These are phyloP conservation scores for Columba janthina DNA, from an alignment of 2,113 vertebrate species.

Conservation along the genomic window DNA sequence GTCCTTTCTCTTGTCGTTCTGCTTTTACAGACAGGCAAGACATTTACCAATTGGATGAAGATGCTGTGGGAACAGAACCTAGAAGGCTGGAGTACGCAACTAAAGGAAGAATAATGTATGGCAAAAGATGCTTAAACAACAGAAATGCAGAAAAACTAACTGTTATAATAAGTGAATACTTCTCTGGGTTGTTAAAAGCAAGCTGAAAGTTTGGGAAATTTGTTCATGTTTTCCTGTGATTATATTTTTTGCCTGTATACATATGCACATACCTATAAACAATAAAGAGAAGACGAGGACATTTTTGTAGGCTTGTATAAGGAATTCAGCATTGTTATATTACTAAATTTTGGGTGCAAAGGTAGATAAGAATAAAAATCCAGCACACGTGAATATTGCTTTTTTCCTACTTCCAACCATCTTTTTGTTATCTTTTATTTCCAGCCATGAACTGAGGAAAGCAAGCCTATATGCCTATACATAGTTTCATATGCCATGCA, in stretches of 20 bases:
- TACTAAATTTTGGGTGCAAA: constrained; percentile 3
- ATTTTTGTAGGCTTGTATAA: neutral
- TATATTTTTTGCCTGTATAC: neutral
- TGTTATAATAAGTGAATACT: neutral
- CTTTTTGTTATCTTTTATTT: constrained; percentile 29
- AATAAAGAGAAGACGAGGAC: neutral
- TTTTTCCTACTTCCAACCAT: neutral
- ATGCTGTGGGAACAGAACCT: neutral
- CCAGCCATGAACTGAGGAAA: constrained; percentile 5
- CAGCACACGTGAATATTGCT: neutral
- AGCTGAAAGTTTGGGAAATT: neutral
- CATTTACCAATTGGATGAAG: neutral
- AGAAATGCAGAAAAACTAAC: neutral
- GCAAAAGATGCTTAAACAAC: neutral
- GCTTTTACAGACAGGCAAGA: neutral
- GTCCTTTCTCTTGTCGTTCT: neutral
- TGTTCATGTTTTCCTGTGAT: neutral
- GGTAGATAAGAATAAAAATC: constrained; percentile 18
- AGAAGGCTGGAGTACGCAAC: neutral
- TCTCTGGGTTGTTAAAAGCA: neutral
- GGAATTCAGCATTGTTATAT: neutral
- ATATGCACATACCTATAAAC: neutral
- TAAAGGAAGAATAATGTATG: neutral
- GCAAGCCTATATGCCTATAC: constrained; percentile 15
- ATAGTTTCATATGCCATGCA: neutral